phyloP scores from a whole-genome alignment of 2,797 vertebrate species.

The Sebastolobus alascanus region DNA sequence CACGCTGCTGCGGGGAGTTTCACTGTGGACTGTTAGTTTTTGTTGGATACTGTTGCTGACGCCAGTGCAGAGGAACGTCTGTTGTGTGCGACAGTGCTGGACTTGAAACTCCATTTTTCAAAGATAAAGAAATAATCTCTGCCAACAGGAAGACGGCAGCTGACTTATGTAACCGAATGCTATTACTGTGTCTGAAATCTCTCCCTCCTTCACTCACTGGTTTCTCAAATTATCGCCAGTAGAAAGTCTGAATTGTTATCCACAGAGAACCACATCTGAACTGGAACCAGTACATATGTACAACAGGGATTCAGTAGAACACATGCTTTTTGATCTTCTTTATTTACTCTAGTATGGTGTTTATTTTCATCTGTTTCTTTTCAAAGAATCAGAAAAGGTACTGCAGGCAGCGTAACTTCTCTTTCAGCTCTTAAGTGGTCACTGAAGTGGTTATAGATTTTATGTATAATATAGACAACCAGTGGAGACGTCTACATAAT shows the following conservation, averaged over 20 bases:
- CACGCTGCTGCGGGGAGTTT: slow-evolving; percentile 55
- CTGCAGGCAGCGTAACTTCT: slow-evolving; percentile 26
- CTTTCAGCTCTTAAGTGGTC: slow-evolving; percentile 16
- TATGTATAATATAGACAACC: slow-evolving; percentile 34
- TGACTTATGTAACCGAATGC: slow-evolving; percentile 37
- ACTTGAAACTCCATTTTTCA: slow-evolving; percentile 25
- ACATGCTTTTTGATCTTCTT: not conserved
- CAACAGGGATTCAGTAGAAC: not conserved
- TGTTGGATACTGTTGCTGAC: slow-evolving; percentile 56
- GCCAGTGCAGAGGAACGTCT: slow-evolving; percentile 32
- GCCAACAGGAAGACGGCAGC: slow-evolving; percentile 47
- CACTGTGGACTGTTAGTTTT: slow-evolving; percentile 58
- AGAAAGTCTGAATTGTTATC: slow-evolving; percentile 16
- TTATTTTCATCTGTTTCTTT: slow-evolving; percentile 19
- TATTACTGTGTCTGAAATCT: slow-evolving; percentile 13
- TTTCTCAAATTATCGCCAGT: slow-evolving; percentile 25
- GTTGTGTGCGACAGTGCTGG: slow-evolving; percentile 15
- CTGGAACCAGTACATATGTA: not conserved
- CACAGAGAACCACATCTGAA: not conserved
- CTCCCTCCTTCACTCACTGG: slow-evolving; percentile 21
- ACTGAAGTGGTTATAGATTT: slow-evolving; percentile 28
- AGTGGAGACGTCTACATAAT: slow-evolving; percentile 40
- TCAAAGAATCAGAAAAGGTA: slow-evolving; percentile 6
- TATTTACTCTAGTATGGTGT: not conserved
- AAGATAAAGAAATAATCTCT: slow-evolving; percentile 44